Evolutionary conservation across 2,113 vertebrate species (phyloP).

Genomic region (Pionites leucogaster): DNA sequence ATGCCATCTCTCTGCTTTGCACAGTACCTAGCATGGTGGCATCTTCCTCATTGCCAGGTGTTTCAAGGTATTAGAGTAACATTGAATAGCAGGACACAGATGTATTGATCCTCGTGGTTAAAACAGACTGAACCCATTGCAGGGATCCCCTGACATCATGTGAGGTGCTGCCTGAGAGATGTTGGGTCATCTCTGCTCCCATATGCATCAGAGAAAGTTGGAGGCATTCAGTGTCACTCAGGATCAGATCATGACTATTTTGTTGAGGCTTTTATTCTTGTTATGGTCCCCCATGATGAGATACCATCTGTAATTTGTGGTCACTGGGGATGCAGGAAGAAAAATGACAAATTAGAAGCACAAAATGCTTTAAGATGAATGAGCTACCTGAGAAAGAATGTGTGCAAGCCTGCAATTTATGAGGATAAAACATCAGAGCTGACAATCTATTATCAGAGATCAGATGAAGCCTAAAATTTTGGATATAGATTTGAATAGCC

Average conservation of each 20-base stretch:
- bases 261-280: conserved; percentile 21
- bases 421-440: conserved; percentile 47
- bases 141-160: background rate
- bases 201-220: background rate
- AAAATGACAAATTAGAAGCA: conserved; percentile 66
- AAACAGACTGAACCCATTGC: background rate
- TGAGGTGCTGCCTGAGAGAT: background rate
- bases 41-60: background rate
- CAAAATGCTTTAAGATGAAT: conserved; percentile 52
- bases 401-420: conserved; percentile 65
- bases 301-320: conserved; percentile 61
- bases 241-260: background rate
- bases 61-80: background rate
- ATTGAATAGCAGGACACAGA: background rate
- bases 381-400: conserved; percentile 53
- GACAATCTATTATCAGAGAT: conserved; percentile 65
- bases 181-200: background rate
- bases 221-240: background rate
- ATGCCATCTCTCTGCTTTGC: background rate
- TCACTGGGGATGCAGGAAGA: conserved; percentile 21
- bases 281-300: conserved; percentile 37
- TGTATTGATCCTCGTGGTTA: background rate
- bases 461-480: conserved; percentile 68
- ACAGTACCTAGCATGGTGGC: background rate
- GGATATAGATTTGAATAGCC: conserved; percentile 60